These are phyloP conservation scores for Oegoconia quadripuncta DNA, from an alignment of 2,888 invertebrate species.

Conservation along the genomic window DNA sequence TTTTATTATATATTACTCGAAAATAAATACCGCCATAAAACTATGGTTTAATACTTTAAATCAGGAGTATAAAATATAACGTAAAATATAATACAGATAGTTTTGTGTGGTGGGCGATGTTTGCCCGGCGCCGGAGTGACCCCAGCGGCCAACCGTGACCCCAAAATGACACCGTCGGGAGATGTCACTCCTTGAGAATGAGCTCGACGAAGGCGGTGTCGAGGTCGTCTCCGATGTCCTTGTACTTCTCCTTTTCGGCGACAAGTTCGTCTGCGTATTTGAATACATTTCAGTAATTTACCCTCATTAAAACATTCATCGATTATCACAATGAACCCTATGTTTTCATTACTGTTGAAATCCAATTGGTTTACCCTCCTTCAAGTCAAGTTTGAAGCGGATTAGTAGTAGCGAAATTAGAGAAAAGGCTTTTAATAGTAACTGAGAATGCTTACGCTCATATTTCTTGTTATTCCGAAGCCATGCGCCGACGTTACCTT, in stretches of 20 bases:
- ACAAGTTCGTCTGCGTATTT: slow-evolving; percentile 91
- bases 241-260: slow-evolving; percentile 99
- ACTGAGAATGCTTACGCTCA: slow-evolving; percentile 57
- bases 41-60: slow-evolving; percentile 71
- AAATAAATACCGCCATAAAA: slow-evolving; percentile 76
- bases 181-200: slow-evolving; percentile 84
- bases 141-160: slow-evolving; percentile 6
- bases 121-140: slow-evolving; percentile 20
- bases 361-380: slow-evolving; percentile 1
- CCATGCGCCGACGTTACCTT: slow-evolving; percentile 63
- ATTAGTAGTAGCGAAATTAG: slow-evolving; percentile 42
- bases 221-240: slow-evolving; percentile 99
- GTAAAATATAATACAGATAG: slow-evolving; percentile 48
- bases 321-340: neutral
- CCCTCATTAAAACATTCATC: neutral
- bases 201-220: slow-evolving; percentile 99
- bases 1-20: slow-evolving; percentile 65
- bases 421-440: slow-evolving; percentile 21
- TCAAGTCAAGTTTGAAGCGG: slow-evolving; percentile 58
- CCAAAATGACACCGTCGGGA: neutral
- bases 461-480: slow-evolving; percentile 69
- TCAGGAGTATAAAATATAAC: slow-evolving; percentile 72
- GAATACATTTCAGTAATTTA: slow-evolving; percentile 9
- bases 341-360: neutral
- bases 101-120: slow-evolving; percentile 45